Evolutionary conservation across 2,797 vertebrate species (phyloP).

Genomic region (Sebastes wilsoni): DNA sequence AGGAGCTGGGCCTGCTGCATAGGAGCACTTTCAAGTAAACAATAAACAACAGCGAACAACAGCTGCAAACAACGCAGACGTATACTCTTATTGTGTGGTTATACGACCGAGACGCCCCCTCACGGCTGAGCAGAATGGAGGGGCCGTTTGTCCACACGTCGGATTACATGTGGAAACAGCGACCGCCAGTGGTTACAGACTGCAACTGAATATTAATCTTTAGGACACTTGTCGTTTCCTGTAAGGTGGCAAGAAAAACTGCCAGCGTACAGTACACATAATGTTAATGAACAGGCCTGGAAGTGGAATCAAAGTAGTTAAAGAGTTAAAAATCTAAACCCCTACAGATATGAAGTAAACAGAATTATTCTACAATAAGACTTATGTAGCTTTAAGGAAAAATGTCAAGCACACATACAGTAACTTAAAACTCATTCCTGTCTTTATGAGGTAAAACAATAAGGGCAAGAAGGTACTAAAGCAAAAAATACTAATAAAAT

Average conservation of each 20-base stretch:
- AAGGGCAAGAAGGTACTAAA: slow-evolving; percentile 17
- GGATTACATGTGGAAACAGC: slow-evolving; percentile 57
- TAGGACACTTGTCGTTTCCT: slow-evolving; percentile 20
- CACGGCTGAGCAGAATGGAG: slow-evolving; percentile 9
- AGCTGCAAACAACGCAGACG: slow-evolving; percentile 56
- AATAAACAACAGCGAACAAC: slow-evolving; percentile 50
- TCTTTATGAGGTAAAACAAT: slow-evolving; percentile 63
- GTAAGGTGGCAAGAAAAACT: slow-evolving; percentile 12
- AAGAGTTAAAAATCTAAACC: slow-evolving; percentile 23
- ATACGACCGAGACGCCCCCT: slow-evolving; percentile 29
- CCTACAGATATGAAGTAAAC: slow-evolving; percentile 34
- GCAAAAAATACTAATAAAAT: not conserved
- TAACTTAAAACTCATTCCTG: slow-evolving; percentile 42
- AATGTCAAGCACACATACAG: slow-evolving; percentile 26
- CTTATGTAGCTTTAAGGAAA: slow-evolving; percentile 13
- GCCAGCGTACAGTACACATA: slow-evolving; percentile 23
- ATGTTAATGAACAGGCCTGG: slow-evolving; percentile 28
- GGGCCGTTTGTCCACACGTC: slow-evolving; percentile 14
- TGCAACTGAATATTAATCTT: slow-evolving; percentile 38
- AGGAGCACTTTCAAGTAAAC: slow-evolving; percentile 72
- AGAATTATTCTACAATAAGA: slow-evolving; percentile 28
- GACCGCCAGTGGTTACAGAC: slow-evolving; percentile 63
- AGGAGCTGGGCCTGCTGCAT: slow-evolving; percentile 60
- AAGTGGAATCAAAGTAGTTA: slow-evolving; percentile 35
- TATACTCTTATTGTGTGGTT: slow-evolving; percentile 18